phyloP scores from a whole-genome alignment of 2,888 invertebrate genomes.

The Epistrophella euchroma region DNA sequence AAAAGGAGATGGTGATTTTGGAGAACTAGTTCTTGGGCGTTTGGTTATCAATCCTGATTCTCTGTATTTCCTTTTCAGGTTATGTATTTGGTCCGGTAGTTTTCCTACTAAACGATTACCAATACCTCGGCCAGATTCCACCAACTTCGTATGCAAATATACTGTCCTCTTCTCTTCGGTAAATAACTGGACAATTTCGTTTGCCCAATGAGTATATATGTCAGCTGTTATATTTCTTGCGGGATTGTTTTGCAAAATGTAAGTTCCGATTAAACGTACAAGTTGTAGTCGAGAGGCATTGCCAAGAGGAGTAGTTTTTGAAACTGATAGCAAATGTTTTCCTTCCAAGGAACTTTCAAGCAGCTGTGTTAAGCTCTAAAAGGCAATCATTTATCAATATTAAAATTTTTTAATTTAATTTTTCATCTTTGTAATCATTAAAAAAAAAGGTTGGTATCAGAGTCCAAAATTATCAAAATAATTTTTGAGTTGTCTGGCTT shows the following conservation, averaged over 20 bases:
- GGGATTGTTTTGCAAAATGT: neutral
- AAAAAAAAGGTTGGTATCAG: too few relatives aligned
- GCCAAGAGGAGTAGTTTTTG: neutral
- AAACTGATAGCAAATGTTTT: conserved; percentile 8
- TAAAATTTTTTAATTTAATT: too few relatives aligned
- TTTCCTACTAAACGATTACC: too few relatives aligned
- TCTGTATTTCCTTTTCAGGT: too few relatives aligned
- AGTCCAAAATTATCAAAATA: too few relatives aligned
- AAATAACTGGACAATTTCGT: conserved; percentile 2
- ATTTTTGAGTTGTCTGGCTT: too few relatives aligned
- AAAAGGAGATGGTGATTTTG: too few relatives aligned
- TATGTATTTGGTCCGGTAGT: too few relatives aligned
- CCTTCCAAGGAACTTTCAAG: conserved; percentile 6
- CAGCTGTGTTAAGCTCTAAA: neutral
- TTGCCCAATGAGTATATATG: conserved; percentile 2
- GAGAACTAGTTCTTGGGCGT: too few relatives aligned
- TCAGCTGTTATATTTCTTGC: neutral
- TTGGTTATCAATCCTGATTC: too few relatives aligned
- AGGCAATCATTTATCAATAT: neutral
- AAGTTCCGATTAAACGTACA: neutral
- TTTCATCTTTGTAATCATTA: too few relatives aligned
- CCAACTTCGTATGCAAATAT: neutral
- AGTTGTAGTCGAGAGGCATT: neutral
- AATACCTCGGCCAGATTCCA: conserved; percentile 5
- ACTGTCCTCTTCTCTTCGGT: neutral